Evolutionary conservation across 2,888 invertebrate genomes (phyloP), one percentile per base, ranked within the genome.

Genomic region (Cephus spinipes): DNA sequence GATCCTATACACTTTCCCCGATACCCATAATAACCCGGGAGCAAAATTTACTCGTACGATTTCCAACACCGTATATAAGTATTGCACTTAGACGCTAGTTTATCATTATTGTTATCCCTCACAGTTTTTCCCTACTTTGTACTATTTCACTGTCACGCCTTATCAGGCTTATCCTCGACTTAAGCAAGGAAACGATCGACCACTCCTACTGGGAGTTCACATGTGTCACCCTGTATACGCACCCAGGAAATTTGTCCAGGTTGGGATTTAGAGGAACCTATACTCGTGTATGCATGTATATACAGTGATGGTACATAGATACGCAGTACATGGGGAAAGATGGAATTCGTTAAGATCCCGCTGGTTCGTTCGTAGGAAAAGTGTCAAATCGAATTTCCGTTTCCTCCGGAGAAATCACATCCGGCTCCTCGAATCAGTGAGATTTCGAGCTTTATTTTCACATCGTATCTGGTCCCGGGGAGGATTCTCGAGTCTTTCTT

Each of bases 371-470:
- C 76, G 75, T 36, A 79, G 69, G 79, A 32, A 74, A 78, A 79
- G 79, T 83, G 84, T 85, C 84, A 86, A 87, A 88, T 89, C 85
- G 84, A 88, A 88, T 89, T 86, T 85, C 80, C 82, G 55, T 76
- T 74, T 77, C 77, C 79, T 79, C 79, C 69, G 79, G 79, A 74
- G 76, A 79, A 82, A 81, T 81, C 81, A 83, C 82, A 81, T 86
- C 85, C 87, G 85, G 84, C 71, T 79, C 75, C 79, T 80, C 79
- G 84, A 84, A 85, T 85, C 86, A 81, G 76, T 71, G 69, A 80
- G 77, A 74, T 75, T 77, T 78, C 73, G 11, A 12, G 74, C 74
- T 55, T 68, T 34, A 36, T 76, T 55, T 73, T 79, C 55, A 40
- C 34, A 31, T 68, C 73, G 75, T 73, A 69, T 76, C 68, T 69